Conservation (phyloP, 2,888 invertebrate genomes). For the Mythimna albipuncta region DNA sequence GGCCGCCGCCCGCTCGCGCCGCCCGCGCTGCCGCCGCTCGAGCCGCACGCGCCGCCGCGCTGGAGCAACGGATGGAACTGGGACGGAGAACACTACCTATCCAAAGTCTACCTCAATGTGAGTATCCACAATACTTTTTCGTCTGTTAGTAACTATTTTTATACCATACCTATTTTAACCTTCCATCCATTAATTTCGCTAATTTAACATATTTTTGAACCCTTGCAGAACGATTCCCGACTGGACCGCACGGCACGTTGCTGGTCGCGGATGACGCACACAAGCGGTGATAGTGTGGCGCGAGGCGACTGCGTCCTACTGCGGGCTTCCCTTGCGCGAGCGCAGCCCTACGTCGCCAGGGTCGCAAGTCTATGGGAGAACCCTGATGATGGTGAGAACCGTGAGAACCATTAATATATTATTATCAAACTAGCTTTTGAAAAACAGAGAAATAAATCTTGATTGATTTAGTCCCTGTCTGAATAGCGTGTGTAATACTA, state of each 20-base stretch:
- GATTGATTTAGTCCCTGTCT: background rate
- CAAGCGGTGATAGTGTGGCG: conserved; percentile 96
- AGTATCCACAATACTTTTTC: conserved; percentile 77
- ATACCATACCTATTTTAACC: background rate
- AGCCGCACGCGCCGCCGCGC: conserved; percentile 79
- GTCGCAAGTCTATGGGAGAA: conserved; percentile 98
- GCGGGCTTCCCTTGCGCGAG: conserved; percentile 95
- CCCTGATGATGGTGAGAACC: conserved; percentile 95
- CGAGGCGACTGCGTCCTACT: conserved; percentile 98
- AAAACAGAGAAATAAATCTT: background rate
- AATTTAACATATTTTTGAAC: background rate
- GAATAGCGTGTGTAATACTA: background rate
- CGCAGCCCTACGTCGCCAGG: conserved; percentile 97
- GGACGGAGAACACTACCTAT: conserved; percentile 96
- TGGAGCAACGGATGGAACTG: conserved; percentile 98
- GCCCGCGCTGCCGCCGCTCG: conserved; percentile 60
- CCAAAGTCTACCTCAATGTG: conserved; percentile 97
- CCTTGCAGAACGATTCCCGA: conserved; percentile 81
- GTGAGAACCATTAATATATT: conserved; percentile 45
- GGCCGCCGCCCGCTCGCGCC: conserved; percentile 66
- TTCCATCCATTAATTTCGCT: no score
- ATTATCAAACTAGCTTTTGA: background rate
- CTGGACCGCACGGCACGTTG: conserved; percentile 94
- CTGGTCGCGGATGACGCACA: conserved; percentile 97
- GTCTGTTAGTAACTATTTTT: background rate